phyloP scores from a whole-genome alignment of 2,888 invertebrate species.

The Sylvicola fuscatus region DNA sequence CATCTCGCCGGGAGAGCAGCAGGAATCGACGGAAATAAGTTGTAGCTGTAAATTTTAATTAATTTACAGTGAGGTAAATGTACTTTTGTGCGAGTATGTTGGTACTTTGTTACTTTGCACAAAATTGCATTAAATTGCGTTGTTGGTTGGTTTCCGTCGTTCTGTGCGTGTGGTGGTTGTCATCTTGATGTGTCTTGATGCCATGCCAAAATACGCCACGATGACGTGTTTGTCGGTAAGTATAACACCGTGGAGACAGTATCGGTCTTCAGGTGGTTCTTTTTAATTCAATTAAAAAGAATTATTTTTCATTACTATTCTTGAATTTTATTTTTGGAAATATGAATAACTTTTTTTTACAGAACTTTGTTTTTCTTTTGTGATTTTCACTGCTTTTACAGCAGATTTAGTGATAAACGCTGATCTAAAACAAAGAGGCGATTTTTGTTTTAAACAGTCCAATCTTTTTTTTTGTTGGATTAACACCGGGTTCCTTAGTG shows the following conservation, averaged over 20 bases:
- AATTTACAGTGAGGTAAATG: constrained; percentile 17
- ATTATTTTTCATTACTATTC: constrained; percentile 4
- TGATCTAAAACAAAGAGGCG: no score
- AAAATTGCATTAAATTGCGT: no score
- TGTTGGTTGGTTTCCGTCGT: not conserved
- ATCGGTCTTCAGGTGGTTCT: constrained; percentile 29
- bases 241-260: constrained; percentile 31
- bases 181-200: not conserved
- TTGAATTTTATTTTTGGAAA: constrained; percentile 12
- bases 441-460: no score
- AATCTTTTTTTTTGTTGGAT: no score
- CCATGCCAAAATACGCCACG: no score
- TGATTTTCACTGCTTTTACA: no score
- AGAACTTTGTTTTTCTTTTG: no score
- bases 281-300: constrained; percentile 7
- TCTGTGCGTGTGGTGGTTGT: not conserved
- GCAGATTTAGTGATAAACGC: no score
- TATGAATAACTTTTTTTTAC: constrained; percentile 6
- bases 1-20: no score
- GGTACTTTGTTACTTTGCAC: no score
- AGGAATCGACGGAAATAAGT: constrained; percentile 1
- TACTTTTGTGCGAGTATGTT: not conserved
- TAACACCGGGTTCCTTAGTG: no score
- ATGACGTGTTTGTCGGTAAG: constrained; percentile 18
- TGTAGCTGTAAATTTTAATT: constrained; percentile 16